Evolutionary conservation across 2,797 vertebrate species (phyloP), one percentile per base, ranked within the genome.

Genomic region (Pempheris klunzingeri): DNA sequence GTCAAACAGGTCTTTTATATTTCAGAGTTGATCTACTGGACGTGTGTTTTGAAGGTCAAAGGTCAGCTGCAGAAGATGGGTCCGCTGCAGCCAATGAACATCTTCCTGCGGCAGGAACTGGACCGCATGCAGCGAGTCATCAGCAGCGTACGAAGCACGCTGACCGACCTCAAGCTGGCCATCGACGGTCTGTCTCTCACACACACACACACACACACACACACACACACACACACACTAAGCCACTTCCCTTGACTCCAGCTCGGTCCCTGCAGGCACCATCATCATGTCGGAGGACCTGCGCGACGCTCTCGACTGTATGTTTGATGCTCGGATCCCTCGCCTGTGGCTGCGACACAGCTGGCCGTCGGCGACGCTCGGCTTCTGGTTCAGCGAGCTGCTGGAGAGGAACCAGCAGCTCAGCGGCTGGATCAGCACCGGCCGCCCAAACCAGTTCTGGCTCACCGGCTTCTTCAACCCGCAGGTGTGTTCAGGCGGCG

Each of bases 231-330:
- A 63, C n/a, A 39, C n/a, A 43, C 39, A 28, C 24, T 10, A 3
- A 2, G 0, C 9, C 44, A 6, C 24, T 18, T 3, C 22, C 6
- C 10, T 0, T 43, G 20, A 6, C 17, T 7, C 0, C 17, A 2
- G 34, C 0, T 0, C 1, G 14, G 30, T 26, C 0, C 0, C 73
- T 53, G 11, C 83, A 96, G 95, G 95, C 18, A 94, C 95, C 43
- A 96, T 96, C 86, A 96, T 96, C 86, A 96, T 97, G 96, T 96
- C 96, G 5, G 96, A 97, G 92, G 95, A 96, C 66, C 85, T 97
- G 76, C 93, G 95, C 7, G 94, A 97, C 59, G 94, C 95, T 22
- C 92, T 97, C 10, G 95, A 96, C 94, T 94, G 87, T 78, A 95
- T 96, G 91, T 96, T 95, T 28, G 92, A 97, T 1, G 95, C 96